Conservation (phyloP, 1,140 invertebrate species). For the Muscidifurax raptorellus region DNA sequence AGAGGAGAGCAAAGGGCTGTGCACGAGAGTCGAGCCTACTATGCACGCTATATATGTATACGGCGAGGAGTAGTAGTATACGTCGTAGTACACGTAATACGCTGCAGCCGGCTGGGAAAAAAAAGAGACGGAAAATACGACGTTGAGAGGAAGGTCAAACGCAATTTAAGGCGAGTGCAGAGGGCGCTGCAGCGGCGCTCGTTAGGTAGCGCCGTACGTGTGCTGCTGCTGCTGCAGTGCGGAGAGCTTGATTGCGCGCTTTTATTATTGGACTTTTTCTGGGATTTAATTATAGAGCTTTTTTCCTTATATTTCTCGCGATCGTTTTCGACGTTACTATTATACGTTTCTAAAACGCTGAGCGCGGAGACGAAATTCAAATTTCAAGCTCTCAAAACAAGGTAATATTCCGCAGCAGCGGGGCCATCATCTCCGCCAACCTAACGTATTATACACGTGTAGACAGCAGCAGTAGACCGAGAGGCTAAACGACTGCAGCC, state of each 20-base stretch:
- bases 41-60: not conserved
- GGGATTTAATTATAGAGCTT: constrained; percentile 11
- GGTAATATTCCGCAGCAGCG: no score
- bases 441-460: no score
- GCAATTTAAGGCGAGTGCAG: constrained; percentile 7
- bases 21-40: not conserved
- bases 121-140: constrained; percentile 4
- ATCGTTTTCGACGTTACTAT: no score
- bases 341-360: no score
- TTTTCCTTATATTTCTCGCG: no score
- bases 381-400: no score
- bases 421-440: no score
- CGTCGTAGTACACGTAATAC: not conserved
- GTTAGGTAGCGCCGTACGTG: not conserved
- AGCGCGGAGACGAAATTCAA: no score
- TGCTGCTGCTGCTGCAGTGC: no score
- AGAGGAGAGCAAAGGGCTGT: not conserved
- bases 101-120: not conserved
- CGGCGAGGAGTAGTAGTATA: no score
- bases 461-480: no score
- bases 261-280: not conserved
- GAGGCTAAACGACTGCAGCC: not conserved
- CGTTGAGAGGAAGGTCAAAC: constrained; percentile 5
- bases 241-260: not conserved
- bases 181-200: not conserved